Evolutionary conservation across 1,140 invertebrate species (phyloP), one percentile per base, ranked within the genome.

Genomic region (Theocolax elegans): DNA sequence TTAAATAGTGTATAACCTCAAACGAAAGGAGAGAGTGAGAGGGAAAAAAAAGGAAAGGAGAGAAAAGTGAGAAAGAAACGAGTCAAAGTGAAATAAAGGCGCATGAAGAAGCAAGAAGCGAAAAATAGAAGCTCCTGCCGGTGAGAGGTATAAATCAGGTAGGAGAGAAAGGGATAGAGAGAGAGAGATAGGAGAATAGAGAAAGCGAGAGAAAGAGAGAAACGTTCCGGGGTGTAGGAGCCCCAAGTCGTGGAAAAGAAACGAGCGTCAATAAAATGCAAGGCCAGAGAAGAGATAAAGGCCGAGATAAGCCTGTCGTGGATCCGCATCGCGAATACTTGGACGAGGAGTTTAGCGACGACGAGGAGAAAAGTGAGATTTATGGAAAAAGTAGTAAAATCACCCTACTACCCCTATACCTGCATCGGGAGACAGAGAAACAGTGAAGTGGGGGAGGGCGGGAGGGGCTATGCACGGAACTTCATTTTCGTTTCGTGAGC

Each of bases 281-380:
- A 63, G 49, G 12, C 38, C 68, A 68, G 76, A 81, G 60, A 74
- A 75, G 73, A n/a, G n/a, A n/a, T n/a, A n/a, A n/a, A n/a, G n/a
- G n/a, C 67, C 71, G 74, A 74, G 77, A 79, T 78, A 79, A 79
- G 75, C 74, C 76, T 74, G 40, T 60, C 58, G 44, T 74, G 73
- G 76, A 81, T 72, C 74, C 76, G 27, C 79, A 62, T 63, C 76
- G 79, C 66, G 82, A 80, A 77, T 84, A 83, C 74, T 85, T 85
- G 77, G 80, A 85, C 73, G 81, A 81, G 60, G 73, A 78, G 72
- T 81, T 74, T 74, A 79, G 76, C 74, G 81, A 83, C 73, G 83
- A 84, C 23, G 76, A 76, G 44, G 60, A 31, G 54, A 76, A 63
- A 76, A 73, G 82, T 82, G 74, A 83, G 77, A 79, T 81, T 79